Percentiles rank a stretch among this genome's conserved stretches.
Evolutionary conservation across 2,113 vertebrate species (phyloP).

Genomic region (Ochotona curzoniae): DNA sequence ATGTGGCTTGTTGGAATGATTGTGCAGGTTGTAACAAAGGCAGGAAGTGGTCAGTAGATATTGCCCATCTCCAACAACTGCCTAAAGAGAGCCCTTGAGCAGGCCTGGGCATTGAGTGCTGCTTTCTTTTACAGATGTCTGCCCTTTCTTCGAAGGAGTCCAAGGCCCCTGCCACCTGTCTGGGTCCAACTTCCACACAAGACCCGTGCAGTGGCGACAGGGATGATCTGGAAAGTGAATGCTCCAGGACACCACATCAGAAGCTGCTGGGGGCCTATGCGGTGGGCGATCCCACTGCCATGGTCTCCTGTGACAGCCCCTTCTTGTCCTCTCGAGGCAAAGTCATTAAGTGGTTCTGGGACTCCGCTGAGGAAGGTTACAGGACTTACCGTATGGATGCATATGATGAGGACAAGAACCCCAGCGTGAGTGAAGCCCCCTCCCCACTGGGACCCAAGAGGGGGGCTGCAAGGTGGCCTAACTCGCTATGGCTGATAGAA

Average conservation of each 20-base stretch:
- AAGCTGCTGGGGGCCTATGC: not conserved
- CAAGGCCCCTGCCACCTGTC: not conserved
- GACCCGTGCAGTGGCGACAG: not conserved
- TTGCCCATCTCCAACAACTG: no score
- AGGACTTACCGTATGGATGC: conserved; percentile 88
- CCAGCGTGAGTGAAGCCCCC: conserved; percentile 88
- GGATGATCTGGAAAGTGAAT: not conserved
- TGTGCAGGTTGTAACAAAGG: not conserved
- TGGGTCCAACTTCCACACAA: not conserved
- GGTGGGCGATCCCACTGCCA: not conserved
- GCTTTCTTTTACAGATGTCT: conserved; percentile 59
- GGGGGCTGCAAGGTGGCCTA: not conserved
- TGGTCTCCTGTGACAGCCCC: not conserved
- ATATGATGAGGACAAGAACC: conserved; percentile 92
- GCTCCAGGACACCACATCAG: not conserved
- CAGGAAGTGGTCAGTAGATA: not conserved
- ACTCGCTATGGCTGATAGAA: not conserved
- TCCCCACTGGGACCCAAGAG: no score
- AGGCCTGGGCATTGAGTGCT: not conserved
- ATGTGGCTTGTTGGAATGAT: not conserved
- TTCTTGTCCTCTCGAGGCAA: conserved; percentile 93
- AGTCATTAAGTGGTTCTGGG: conserved; percentile 86
- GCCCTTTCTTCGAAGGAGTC: not conserved
- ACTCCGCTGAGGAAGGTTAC: conserved; percentile 92
- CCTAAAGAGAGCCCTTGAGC: not conserved